Evolutionary conservation across 2,888 invertebrate genomes (phyloP).

Genomic region (Dynastes grantii): DNA sequence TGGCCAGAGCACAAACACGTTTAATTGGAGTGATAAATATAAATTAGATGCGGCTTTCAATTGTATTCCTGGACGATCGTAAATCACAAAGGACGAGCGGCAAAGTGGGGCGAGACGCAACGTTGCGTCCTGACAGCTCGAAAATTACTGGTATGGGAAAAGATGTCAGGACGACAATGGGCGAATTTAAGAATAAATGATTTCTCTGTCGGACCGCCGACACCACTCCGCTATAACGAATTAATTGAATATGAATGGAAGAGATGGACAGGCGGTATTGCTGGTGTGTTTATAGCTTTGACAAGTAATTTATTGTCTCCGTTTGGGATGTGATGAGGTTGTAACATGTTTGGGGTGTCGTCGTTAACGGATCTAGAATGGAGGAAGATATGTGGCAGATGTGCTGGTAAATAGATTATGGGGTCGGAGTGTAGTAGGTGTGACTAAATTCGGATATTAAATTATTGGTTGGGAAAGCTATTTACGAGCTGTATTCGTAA

Average conservation of each 20-base stretch:
- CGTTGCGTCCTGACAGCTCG: constrained; percentile 55
- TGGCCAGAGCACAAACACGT: constrained; percentile 54
- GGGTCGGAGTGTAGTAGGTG: too few relatives aligned
- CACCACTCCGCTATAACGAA: constrained; percentile 40
- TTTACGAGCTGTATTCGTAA: too few relatives aligned
- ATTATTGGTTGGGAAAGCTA: too few relatives aligned
- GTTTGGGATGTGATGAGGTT: constrained; percentile 13
- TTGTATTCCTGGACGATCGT: constrained; percentile 60
- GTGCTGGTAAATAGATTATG: not conserved
- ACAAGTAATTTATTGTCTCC: constrained; percentile 36
- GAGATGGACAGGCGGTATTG: constrained; percentile 63
- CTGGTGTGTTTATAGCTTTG: constrained; percentile 36
- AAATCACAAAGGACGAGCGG: constrained; percentile 60
- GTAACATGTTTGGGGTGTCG: constrained; percentile 12
- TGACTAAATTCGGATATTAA: too few relatives aligned
- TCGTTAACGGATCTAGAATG: constrained; percentile 1
- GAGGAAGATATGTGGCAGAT: constrained; percentile 1
- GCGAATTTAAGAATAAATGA: constrained; percentile 53
- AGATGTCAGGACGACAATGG: constrained; percentile 58
- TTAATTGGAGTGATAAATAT: constrained; percentile 65
- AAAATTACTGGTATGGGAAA: constrained; percentile 60
- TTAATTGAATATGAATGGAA: constrained; percentile 48
- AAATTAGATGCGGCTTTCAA: constrained; percentile 64
- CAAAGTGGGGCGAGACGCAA: not conserved
- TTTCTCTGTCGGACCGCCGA: constrained; percentile 29